Base-by-base conservation (phyloP, 37 sponge, comb jelly and placozoan genomes). In the Tethya wilhelma region DNA sequence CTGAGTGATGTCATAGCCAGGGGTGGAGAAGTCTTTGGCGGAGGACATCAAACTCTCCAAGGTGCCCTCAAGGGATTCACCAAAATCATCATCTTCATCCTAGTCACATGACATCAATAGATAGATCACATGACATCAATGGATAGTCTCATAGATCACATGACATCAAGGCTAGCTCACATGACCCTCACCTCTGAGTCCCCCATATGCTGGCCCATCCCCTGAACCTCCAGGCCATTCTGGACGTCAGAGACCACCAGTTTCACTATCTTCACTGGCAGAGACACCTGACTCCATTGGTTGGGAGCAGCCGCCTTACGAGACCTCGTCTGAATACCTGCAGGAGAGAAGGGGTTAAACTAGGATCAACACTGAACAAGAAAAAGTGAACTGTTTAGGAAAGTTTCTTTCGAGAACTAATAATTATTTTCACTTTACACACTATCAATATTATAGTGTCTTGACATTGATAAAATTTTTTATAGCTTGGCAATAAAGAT, bases 211-310 rank as follows among this genome's bases (percentile, higher is more conserved):
- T 63, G 39, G 19, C 72, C 83, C 26, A 38, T 75, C 9, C 67
- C 84, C 43, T 68, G 33, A 5, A 57, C 81, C 66, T 88, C 89
- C 40, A 93, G 30, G 9, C 53, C 44, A 44, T 79, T 55, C 59
- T 86, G 80, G 2, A 89, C 20, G 49, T 94, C 94, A n/a, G 38
- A 49, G 9, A 94, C 70, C 20, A 94, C 34, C 55, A 94, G 55
- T 38, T 90, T 89, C 32, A 94, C 30, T 26, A 94, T 34, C 69
- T 90, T 94, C 20, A 79, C 84, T 38, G 90, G 90, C 4, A 94
- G 71, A 0, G 78, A 53, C 4, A 90, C 85, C 38, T 79, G 37
- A 2, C 78, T 83, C 59, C 74, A 73, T 44, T 77, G 59, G 9
- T 55, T 3, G 3, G 46, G 62, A 14, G 49, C 36, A 12, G 46